phyloP scores from a whole-genome alignment of 2,888 invertebrate species.

The Synanthedon vespiformis region DNA sequence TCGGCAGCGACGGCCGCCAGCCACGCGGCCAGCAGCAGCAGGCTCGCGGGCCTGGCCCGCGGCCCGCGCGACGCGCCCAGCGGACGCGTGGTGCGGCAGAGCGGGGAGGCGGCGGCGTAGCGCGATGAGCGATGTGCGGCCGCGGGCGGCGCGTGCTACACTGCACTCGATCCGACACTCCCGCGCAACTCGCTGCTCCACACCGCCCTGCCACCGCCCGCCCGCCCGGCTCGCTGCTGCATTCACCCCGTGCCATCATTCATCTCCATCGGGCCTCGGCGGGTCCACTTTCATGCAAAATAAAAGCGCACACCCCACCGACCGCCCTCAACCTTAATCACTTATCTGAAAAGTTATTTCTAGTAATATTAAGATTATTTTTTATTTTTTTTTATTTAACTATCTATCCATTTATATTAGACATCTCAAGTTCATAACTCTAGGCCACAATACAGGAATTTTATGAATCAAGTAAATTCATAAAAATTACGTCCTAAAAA shows the following conservation, averaged over 20 bases:
- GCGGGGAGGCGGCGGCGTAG: constrained; percentile 64
- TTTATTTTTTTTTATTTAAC: too few relatives aligned
- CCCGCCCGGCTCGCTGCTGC: constrained; percentile 23
- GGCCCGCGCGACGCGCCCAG: constrained; percentile 69
- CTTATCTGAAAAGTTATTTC: too few relatives aligned
- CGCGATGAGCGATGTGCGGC: constrained; percentile 59
- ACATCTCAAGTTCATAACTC: too few relatives aligned
- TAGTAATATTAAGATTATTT: too few relatives aligned
- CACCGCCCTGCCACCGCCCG: constrained; percentile 19
- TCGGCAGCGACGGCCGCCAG: constrained; percentile 51
- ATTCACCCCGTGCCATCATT: constrained; percentile 8
- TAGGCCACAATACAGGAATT: too few relatives aligned
- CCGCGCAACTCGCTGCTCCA: constrained; percentile 14
- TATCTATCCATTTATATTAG: too few relatives aligned
- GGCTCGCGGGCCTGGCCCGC: constrained; percentile 71
- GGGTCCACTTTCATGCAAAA: too few relatives aligned
- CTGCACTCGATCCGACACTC: constrained; percentile 24
- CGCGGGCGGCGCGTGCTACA: constrained; percentile 62
- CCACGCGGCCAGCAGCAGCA: constrained; percentile 66
- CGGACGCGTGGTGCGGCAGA: constrained; percentile 69
- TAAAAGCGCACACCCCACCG: too few relatives aligned
- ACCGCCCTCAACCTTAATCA: too few relatives aligned
- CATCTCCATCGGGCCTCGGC: too few relatives aligned
- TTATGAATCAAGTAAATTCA: too few relatives aligned
- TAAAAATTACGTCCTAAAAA: too few relatives aligned